Conservation (phyloP, 2,888 invertebrate species). For the Eumacrocentrus americanus region DNA sequence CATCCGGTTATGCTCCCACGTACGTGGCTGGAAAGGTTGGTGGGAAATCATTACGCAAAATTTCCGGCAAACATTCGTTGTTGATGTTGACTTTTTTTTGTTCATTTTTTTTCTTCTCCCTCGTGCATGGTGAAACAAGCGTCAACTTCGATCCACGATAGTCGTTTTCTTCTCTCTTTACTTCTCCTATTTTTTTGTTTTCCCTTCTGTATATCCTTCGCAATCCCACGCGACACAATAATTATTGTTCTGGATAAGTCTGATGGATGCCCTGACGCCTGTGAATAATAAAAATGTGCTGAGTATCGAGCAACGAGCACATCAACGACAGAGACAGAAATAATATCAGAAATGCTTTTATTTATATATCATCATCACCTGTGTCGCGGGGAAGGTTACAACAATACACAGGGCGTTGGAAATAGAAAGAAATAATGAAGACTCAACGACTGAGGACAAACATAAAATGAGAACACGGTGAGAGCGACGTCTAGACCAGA, state of each 20-base stretch:
- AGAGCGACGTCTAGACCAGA: conserved; percentile 34
- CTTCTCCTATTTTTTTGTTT: not conserved
- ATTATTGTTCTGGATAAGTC: conserved; percentile 13
- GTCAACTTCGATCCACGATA: too few relatives aligned
- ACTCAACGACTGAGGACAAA: conserved; percentile 16
- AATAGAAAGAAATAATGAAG: not conserved
- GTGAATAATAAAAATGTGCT: conserved; percentile 20
- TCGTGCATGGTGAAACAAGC: too few relatives aligned
- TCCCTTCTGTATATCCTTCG: not conserved
- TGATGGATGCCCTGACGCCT: conserved; percentile 16
- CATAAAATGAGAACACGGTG: conserved; percentile 38
- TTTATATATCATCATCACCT: not conserved
- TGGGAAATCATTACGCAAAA: not conserved
- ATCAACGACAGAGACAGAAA: conserved; percentile 15
- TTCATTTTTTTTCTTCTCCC: too few relatives aligned
- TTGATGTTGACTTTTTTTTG: too few relatives aligned
- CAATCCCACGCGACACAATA: conserved; percentile 11
- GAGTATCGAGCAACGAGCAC: not conserved
- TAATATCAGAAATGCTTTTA: conserved; percentile 8
- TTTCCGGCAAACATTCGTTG: too few relatives aligned
- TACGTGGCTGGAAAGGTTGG: not conserved
- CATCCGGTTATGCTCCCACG: not conserved
- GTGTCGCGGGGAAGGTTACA: not conserved
- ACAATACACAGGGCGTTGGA: not conserved
- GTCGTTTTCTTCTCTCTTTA: not conserved